A percentile compares a stretch with the other conserved stretches of the same genome.
Evolutionary conservation across 2,113 vertebrate species (phyloP).

Genomic region (Coracopsis vasa): DNA sequence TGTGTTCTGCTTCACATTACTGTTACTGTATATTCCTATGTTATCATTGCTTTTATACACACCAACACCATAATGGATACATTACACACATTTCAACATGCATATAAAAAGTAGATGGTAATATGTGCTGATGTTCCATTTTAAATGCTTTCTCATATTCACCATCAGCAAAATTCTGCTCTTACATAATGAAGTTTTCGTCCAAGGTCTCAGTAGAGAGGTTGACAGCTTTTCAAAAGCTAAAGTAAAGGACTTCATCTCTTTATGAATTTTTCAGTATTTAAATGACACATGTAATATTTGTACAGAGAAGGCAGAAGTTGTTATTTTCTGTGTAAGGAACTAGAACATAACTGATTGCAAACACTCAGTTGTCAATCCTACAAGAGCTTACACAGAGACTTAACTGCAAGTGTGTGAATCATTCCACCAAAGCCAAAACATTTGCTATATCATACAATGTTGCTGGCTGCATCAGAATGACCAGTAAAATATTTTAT

Average conservation of each 20-base stretch:
- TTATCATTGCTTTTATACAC: background rate
- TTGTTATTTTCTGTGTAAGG: background rate
- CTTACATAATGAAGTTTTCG: background rate
- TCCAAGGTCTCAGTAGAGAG: background rate
- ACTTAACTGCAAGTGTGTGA: background rate
- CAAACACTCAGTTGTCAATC: background rate
- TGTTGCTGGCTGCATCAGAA: background rate
- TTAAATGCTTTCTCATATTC: background rate
- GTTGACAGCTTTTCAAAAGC: background rate
- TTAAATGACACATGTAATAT: background rate
- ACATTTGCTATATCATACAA: background rate
- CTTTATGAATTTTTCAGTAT: background rate
- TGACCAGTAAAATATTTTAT: background rate
- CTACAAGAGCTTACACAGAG: background rate
- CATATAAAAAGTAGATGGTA: background rate
- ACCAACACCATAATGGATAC: background rate
- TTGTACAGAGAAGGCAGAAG: background rate
- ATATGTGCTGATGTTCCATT: background rate
- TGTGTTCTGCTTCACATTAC: background rate
- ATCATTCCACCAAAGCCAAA: background rate
- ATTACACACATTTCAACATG: background rate
- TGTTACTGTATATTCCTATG: background rate
- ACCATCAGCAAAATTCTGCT: background rate
- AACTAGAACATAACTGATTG: background rate
- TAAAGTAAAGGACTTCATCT: background rate